Conservation (phyloP, 2,888 invertebrate genomes). For the Dione vanillae region DNA sequence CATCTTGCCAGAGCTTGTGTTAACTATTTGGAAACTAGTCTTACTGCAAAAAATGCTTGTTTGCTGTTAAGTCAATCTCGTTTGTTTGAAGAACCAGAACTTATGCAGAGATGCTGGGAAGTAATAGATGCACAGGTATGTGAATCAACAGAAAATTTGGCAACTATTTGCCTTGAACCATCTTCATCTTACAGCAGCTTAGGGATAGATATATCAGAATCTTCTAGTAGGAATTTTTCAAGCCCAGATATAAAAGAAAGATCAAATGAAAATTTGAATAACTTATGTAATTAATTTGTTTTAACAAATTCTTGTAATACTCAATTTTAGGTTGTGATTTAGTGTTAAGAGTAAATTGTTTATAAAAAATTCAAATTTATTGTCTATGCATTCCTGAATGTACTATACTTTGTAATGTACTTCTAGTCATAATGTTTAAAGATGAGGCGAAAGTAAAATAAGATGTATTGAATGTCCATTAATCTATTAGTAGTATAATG, state of each 20-base stretch:
- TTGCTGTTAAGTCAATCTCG: constrained; percentile 97
- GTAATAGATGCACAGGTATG: constrained; percentile 98
- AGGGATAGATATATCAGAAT: constrained; percentile 72
- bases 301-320: constrained; percentile 47
- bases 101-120: constrained; percentile 98
- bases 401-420: background rate
- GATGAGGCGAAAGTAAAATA: constrained; percentile 14
- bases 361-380: constrained; percentile 39
- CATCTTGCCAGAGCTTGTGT: constrained; percentile 97
- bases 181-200: constrained; percentile 78
- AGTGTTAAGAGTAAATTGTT: constrained; percentile 55
- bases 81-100: constrained; percentile 97
- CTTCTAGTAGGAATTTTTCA: constrained; percentile 71
- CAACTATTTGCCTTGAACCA: constrained; percentile 69
- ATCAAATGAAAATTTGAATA: constrained; percentile 65
- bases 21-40: constrained; percentile 96
- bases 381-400: constrained; percentile 36
- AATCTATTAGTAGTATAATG: constrained; percentile 1
- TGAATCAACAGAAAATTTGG: constrained; percentile 81
- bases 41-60: constrained; percentile 98
- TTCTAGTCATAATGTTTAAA: constrained; percentile 49
- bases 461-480: constrained; percentile 21
- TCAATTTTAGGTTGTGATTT: constrained; percentile 78
- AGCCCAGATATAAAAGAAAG: constrained; percentile 69
- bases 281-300: constrained; percentile 58